Evolutionary conservation across 1,140 invertebrate species (phyloP).

Genomic region (Trichonephila clavata): DNA sequence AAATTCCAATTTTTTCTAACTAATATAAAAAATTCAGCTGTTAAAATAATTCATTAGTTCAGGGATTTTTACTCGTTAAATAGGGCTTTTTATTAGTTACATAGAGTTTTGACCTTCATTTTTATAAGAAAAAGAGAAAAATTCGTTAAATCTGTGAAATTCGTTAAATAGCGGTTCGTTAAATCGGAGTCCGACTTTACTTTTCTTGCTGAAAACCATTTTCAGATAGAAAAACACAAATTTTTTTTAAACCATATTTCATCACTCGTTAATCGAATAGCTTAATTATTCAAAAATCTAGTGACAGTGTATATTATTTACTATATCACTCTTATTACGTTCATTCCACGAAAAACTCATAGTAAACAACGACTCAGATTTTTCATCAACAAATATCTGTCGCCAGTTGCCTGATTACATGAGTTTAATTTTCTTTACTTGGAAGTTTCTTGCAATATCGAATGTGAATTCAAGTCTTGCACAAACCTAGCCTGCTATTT

Average conservation of each 20-base stretch:
- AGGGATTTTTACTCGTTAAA: too few relatives aligned
- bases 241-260: too few relatives aligned
- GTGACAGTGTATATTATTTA: neutral
- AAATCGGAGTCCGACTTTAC: too few relatives aligned
- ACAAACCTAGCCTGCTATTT: constrained; percentile 55
- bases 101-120: too few relatives aligned
- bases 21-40: too few relatives aligned
- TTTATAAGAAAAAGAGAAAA: too few relatives aligned
- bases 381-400: constrained; percentile 5
- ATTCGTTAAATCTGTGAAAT: too few relatives aligned
- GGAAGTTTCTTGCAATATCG: constrained; percentile 66
- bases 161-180: too few relatives aligned
- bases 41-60: too few relatives aligned
- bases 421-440: constrained; percentile 61
- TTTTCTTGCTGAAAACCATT: neutral
- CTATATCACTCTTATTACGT: neutral
- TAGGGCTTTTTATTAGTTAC: too few relatives aligned
- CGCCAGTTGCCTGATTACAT: neutral
- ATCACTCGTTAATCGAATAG: neutral
- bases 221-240: neutral
- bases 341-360: neutral
- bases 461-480: constrained; percentile 47
- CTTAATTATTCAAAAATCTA: neutral
- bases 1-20: too few relatives aligned
- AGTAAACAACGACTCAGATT: neutral